These are phyloP conservation scores for Heliothis subflexa DNA, from an alignment of 1,140 invertebrate genomes.

Conservation along the genomic window DNA sequence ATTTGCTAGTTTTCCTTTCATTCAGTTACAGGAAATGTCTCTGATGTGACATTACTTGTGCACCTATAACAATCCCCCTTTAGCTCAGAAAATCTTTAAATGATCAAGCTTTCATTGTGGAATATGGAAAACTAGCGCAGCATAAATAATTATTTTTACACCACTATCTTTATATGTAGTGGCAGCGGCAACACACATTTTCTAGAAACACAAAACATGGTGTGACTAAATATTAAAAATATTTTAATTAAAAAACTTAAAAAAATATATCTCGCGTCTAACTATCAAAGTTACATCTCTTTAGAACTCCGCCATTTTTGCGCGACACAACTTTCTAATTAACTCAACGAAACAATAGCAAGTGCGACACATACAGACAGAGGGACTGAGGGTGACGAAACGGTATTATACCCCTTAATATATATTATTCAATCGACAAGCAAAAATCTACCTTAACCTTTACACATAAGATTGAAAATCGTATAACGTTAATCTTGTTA, in stretches of 20 bases:
- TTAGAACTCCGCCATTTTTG: slow-evolving; percentile 61
- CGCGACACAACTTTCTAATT: slow-evolving; percentile 78
- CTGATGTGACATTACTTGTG: too few relatives aligned
- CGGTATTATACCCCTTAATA: slow-evolving; percentile 69
- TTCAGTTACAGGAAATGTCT: too few relatives aligned
- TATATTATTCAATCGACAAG: slow-evolving; percentile 54
- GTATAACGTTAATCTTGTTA: neutral
- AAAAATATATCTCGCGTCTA: slow-evolving; percentile 25
- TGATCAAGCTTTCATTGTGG: too few relatives aligned
- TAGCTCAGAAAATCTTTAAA: too few relatives aligned
- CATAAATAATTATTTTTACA: too few relatives aligned
- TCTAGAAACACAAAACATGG: neutral
- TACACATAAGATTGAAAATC: slow-evolving; percentile 54
- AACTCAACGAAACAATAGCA: slow-evolving; percentile 69
- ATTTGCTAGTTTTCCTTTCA: too few relatives aligned
- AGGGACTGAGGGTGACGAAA: slow-evolving; percentile 73
- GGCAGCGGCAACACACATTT: neutral
- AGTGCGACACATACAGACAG: slow-evolving; percentile 69
- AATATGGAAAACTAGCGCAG: too few relatives aligned
- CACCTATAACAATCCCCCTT: too few relatives aligned
- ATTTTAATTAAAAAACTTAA: slow-evolving; percentile 28
- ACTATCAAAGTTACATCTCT: slow-evolving; percentile 58
- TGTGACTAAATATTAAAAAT: neutral
- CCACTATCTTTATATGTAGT: too few relatives aligned
- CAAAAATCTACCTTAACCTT: slow-evolving; percentile 39